These are phyloP conservation scores for Palythoa grandiflora DNA, from an alignment of 92 coral and sea anemone species.

Conservation along the genomic window DNA sequence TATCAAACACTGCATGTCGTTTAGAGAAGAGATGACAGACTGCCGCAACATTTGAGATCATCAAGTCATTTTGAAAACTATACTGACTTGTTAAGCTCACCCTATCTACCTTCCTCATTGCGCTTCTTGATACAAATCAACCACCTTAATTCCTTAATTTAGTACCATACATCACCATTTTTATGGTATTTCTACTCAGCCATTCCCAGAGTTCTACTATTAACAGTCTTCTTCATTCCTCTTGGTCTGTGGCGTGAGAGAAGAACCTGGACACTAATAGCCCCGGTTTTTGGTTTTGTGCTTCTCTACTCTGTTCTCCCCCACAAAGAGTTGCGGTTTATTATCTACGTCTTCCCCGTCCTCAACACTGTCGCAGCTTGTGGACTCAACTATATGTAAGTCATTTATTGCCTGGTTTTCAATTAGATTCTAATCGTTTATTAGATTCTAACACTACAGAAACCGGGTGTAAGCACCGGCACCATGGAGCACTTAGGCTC, in stretches of 20 bases:
- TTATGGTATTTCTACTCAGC: conserved; percentile 97
- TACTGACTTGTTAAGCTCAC: too few relatives aligned
- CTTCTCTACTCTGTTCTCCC: conserved; percentile 91
- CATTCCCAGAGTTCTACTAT: conserved; percentile 89
- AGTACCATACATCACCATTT: conserved; percentile 87
- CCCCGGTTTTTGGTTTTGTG: conserved; percentile 79
- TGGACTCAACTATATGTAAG: conserved; percentile 94
- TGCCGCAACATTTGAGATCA: neutral
- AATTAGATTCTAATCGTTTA: too few relatives aligned
- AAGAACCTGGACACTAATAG: conserved; percentile 82
- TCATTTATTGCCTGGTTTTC: neutral
- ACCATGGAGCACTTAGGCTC: too few relatives aligned
- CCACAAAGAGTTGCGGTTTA: conserved; percentile 95
- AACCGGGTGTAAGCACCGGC: too few relatives aligned
- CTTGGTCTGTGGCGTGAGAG: conserved; percentile 89
- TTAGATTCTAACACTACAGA: too few relatives aligned
- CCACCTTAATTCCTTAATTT: conserved; percentile 59
- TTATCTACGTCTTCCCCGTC: conserved; percentile 89
- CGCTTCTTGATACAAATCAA: too few relatives aligned
- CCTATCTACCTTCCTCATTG: too few relatives aligned
- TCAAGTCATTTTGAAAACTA: too few relatives aligned
- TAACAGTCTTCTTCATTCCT: conserved; percentile 77
- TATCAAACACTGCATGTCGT: too few relatives aligned
- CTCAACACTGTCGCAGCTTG: conserved; percentile 92
- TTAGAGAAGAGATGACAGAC: too few relatives aligned